Base-by-base conservation (phyloP, 1,140 invertebrate genomes). In the silkworm (Bombyx mori) region DNA sequence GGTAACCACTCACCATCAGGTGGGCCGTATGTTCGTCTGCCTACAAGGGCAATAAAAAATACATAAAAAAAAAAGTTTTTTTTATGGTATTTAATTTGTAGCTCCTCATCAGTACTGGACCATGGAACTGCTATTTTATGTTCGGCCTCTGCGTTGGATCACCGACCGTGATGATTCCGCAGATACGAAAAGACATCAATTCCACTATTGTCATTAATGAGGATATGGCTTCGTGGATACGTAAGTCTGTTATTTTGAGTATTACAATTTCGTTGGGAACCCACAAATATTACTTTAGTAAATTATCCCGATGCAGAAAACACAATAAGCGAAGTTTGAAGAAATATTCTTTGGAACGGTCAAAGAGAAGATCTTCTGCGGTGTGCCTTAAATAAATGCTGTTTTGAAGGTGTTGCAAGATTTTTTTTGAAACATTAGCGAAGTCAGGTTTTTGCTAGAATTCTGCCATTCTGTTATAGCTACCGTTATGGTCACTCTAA, bases 171-270 rank as follows among this genome's bases (percentile, higher is more conserved):
- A 51, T 57, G 42, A 63, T 67, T 9, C 61, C 61, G 3, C 65
- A 67, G 47, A 43, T 63, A 8, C 47, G 61, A 45, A 57, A 51
- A 48, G 65, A 67, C 18, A 42, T 45, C 1, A 63, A 66, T 49
- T 42, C 53, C 8, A 67, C 62, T 3, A 55, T 9, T n/a, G 59
- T 46, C 3, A 56, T 61, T 12, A 58, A 42, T 9, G 56, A 57
- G 10, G 60, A 62, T 43, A 67, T 63, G 61, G 58, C 49, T 1
- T 67, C 65, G 4, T 67, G 61, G 65, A 8, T 67, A 44, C 53
- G 65, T 67, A 52, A 54, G 58, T 61, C 52, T 45, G 8, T 8
- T 10, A 6, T 12, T 12, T 48, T 7, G 10, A n/a, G n/a, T 7
- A n/a, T 10, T 10, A 18, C 4, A n/a, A 7, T 49, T 1, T 18